Evolutionary conservation across 2,888 invertebrate genomes (phyloP).

Genomic region (Latrodectus elegans): DNA sequence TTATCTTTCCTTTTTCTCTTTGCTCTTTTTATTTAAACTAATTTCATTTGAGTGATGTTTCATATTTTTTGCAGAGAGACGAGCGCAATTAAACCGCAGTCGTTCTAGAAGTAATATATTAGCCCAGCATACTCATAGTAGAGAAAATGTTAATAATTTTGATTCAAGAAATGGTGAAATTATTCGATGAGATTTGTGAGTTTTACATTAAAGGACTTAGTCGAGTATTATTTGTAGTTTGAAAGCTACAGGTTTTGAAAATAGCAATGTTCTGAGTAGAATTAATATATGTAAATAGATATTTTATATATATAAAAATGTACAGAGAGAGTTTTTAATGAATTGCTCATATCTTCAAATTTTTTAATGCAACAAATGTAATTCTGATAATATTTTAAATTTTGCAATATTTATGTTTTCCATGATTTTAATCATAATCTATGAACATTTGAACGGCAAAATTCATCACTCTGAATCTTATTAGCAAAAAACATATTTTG

Average conservation of each 20-base stretch:
- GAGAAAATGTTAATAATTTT: constrained; percentile 57
- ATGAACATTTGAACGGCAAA: too few species aligned
- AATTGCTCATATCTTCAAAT: not conserved
- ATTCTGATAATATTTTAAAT: too few species aligned
- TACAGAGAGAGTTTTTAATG: constrained; percentile 45
- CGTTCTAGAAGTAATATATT: constrained; percentile 64
- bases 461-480: too few species aligned
- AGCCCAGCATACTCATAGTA: constrained; percentile 39
- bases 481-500: too few species aligned
- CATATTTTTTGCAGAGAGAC: constrained; percentile 46
- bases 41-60: not conserved
- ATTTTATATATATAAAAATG: constrained; percentile 21
- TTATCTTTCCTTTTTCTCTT: not conserved
- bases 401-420: too few species aligned
- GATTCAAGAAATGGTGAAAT: constrained; percentile 56
- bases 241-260: constrained; percentile 26
- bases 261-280: constrained; percentile 1
- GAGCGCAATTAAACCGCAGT: constrained; percentile 65
- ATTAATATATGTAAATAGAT: constrained; percentile 32
- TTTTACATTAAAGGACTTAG: not conserved
- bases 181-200: constrained; percentile 41
- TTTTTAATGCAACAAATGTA: too few species aligned
- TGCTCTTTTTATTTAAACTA: not conserved
- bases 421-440: too few species aligned
- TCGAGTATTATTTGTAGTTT: constrained; percentile 9